Conservation (phyloP, 2,797 vertebrate genomes). For the Agapornis canus region DNA sequence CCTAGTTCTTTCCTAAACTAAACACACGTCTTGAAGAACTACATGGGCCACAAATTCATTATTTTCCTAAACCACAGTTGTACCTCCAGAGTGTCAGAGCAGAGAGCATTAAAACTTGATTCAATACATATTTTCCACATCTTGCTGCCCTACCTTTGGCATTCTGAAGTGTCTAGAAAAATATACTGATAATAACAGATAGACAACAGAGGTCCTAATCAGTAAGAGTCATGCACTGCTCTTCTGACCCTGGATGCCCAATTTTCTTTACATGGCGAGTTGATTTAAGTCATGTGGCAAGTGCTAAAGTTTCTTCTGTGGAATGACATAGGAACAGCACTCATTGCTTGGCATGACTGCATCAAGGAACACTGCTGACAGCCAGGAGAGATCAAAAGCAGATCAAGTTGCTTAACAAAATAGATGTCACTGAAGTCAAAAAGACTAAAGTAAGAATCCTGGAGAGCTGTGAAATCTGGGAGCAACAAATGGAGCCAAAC, state of each 20-base stretch:
- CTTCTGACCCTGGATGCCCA: conserved; percentile 12
- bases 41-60: neutral
- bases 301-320: conserved; percentile 59
- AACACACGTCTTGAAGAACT: neutral
- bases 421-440: conserved; percentile 55
- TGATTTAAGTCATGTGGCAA: conserved; percentile 73
- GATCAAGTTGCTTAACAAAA: conserved; percentile 75
- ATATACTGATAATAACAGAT: neutral
- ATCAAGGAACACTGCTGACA: conserved; percentile 65
- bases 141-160: neutral
- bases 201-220: neutral
- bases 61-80: neutral
- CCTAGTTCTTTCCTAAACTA: neutral
- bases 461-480: conserved; percentile 58
- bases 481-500: conserved; percentile 54
- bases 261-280: conserved; percentile 38
- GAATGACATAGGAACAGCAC: conserved; percentile 59
- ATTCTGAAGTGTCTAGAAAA: neutral
- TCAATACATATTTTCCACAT: neutral
- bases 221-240: neutral
- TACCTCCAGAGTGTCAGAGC: neutral
- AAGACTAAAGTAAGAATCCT: conserved; percentile 47
- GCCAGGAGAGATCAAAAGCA: conserved; percentile 72
- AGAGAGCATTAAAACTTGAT: neutral
- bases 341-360: conserved; percentile 48